phyloP scores from a whole-genome alignment of 2,888 invertebrate species.

The Yponomeuta cagnagella region DNA sequence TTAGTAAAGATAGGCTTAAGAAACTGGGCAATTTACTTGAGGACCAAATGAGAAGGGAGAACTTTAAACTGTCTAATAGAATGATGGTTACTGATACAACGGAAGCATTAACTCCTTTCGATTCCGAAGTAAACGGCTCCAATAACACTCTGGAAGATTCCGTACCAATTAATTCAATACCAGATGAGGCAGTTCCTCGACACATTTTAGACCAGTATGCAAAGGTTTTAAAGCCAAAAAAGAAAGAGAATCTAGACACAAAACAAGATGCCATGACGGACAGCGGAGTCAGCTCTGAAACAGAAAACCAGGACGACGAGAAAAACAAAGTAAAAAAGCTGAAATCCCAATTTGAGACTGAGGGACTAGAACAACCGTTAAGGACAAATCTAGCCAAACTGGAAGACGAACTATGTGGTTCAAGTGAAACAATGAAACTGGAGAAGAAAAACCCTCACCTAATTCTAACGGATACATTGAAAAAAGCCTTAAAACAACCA shows the following conservation, averaged over 20 bases:
- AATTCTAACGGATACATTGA: constrained; percentile 76
- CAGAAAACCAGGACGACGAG: constrained; percentile 48
- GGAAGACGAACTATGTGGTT: constrained; percentile 43
- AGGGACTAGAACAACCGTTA: not conserved
- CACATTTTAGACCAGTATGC: constrained; percentile 69
- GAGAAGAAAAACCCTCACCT: constrained; percentile 65
- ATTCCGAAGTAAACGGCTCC: constrained; percentile 5
- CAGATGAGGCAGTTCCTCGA: constrained; percentile 57
- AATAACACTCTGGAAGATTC: constrained; percentile 24
- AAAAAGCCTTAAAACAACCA: constrained; percentile 80
- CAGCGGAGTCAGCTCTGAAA: constrained; percentile 69
- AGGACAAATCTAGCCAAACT: constrained; percentile 44
- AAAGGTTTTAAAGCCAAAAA: constrained; percentile 57
- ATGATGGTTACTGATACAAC: not conserved
- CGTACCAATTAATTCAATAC: constrained; percentile 39
- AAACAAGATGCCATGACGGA: constrained; percentile 64
- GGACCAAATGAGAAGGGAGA: constrained; percentile 64
- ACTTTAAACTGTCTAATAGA: constrained; percentile 31
- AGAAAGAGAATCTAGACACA: constrained; percentile 34
- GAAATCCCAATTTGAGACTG: constrained; percentile 22
- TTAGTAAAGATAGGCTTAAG: constrained; percentile 59
- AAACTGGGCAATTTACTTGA: constrained; percentile 58
- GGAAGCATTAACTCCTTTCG: not conserved
- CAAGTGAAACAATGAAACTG: constrained; percentile 60
- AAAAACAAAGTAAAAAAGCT: constrained; percentile 19